Conservation (phyloP, 1,140 invertebrate genomes). For the Hycleus phaleratus region DNA sequence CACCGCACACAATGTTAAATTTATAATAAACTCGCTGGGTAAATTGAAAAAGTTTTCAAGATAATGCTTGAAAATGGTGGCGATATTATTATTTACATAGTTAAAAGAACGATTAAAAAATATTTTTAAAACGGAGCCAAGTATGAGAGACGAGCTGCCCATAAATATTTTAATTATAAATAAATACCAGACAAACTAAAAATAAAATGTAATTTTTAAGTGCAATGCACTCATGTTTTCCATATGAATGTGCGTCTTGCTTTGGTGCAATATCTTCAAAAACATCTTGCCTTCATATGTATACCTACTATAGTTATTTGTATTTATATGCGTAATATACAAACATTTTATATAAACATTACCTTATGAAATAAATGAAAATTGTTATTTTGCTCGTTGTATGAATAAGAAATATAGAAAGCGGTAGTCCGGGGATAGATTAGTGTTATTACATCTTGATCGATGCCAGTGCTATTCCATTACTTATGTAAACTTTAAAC, state of each 20-base stretch:
- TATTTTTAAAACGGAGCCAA: constrained; percentile 17
- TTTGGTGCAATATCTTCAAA: too few relatives aligned
- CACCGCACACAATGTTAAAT: too few relatives aligned
- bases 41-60: too few relatives aligned
- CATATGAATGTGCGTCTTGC: constrained; percentile 2
- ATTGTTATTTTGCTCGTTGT: constrained; percentile 27
- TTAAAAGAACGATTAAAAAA: constrained; percentile 10
- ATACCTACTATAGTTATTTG: too few relatives aligned
- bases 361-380: constrained; percentile 15
- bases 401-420: constrained; percentile 27
- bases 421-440: constrained; percentile 18
- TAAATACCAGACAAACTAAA: constrained; percentile 32
- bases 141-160: constrained; percentile 17
- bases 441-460: constrained; percentile 30
- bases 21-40: too few relatives aligned
- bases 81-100: too few relatives aligned
- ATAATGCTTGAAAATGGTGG: too few relatives aligned
- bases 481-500: constrained; percentile 32
- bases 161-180: constrained; percentile 36
- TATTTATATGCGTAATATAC: not conserved
- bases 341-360: not conserved
- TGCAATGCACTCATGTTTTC: constrained; percentile 22
- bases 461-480: constrained; percentile 27
- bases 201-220: constrained; percentile 31
- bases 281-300: too few relatives aligned